phyloP scores from a whole-genome alignment of 1,140 invertebrate genomes.

The Leucophenga varia region DNA sequence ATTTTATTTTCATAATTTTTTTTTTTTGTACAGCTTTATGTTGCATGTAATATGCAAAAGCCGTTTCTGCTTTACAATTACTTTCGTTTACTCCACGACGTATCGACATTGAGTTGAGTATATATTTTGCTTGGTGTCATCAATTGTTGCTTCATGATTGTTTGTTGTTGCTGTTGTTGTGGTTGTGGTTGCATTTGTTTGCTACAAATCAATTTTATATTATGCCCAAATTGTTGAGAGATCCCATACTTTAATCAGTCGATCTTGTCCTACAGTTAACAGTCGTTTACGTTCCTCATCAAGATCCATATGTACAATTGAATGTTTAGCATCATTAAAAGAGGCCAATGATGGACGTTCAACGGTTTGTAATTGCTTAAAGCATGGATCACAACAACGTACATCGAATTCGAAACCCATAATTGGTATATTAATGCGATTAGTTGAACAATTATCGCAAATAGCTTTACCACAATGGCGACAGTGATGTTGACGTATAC shows the following conservation, averaged over 20 bases:
- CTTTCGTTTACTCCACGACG: too few species aligned
- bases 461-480: constrained; percentile 90
- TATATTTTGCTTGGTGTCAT: too few species aligned
- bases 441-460: constrained; percentile 88
- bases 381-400: constrained; percentile 91
- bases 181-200: too few species aligned
- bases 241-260: constrained; percentile 87
- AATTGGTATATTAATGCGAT: constrained; percentile 83
- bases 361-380: constrained; percentile 75
- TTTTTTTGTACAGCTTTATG: too few species aligned
- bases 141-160: too few species aligned
- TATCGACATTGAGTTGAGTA: too few species aligned
- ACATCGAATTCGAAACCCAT: constrained; percentile 99
- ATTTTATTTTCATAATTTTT: too few species aligned
- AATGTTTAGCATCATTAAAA: constrained; percentile 94
- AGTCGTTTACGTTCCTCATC: constrained; percentile 84
- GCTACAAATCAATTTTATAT: too few species aligned
- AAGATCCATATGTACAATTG: constrained; percentile 82
- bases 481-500: constrained; percentile 85
- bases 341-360: constrained; percentile 88
- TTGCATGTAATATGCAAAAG: too few species aligned
- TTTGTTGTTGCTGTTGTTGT: too few species aligned
- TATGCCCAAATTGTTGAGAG: constrained; percentile 52
- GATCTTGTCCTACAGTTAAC: constrained; percentile 90
- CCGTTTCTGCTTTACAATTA: too few species aligned